Evolutionary conservation across 2,888 invertebrate species (phyloP), one percentile per base, ranked within the genome.

Genomic region (Chrysina gloriosa): DNA sequence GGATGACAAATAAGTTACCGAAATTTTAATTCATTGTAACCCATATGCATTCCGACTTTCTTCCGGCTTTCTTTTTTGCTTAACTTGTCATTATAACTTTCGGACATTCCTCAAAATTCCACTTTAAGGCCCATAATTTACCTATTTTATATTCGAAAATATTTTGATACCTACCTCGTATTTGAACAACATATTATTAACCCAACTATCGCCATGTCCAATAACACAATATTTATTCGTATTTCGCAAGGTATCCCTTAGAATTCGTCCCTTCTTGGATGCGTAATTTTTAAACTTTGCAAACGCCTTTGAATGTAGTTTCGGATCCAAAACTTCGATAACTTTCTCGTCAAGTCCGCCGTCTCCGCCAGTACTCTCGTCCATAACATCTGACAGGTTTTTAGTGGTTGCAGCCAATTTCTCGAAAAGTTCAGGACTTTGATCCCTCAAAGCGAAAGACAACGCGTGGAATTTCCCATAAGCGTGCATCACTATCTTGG

Each of bases 381-480:
- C 14, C 4, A 31, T 11, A 3, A n/a, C 7, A 19, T 54, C 29
- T 9, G 27, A 27, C 1, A 34, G 56, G 23, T 76, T 74, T 1
- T 67, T 23, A 45, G 70, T 47, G 6, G 71, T 69, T 21, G 68
- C 65, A 2, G 45, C 54, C 3, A 78, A 27, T 45, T 72, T 65
- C 7, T 73, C 25, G 61, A 76, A 76, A 19, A 70, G 39, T 21
- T 74, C 74, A 0, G 75, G 75, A 27, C 73, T 69, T 19, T 74
- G 72, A 56, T 76, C 74, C 19, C 72, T 72, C 39, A 79, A 42
- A 0, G 77, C 79, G 65, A 75, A 78, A 0, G 76, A 78, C 3
- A 79, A 50, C 3, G 78, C 75, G 63, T 80, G 80, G 14, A 76
- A 72, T 54, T 72, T 74, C 3, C 75, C 80, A 52, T 79, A 75